phyloP scores from a whole-genome alignment of 2,797 vertebrate species.

The Amniataba percoides region DNA sequence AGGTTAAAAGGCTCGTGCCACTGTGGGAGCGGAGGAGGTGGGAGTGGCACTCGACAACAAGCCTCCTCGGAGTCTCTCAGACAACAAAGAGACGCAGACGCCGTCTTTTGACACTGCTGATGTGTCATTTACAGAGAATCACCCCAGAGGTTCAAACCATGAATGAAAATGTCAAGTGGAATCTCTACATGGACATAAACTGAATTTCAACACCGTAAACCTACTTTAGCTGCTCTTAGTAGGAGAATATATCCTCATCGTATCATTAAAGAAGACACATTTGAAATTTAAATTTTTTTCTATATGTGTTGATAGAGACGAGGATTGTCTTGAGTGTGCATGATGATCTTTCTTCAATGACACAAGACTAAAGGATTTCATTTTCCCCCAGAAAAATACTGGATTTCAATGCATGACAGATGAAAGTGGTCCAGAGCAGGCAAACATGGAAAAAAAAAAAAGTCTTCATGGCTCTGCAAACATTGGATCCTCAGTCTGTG shows the following conservation, averaged over 20 bases:
- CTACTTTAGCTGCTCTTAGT: not conserved
- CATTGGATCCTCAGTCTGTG: not conserved
- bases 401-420: not conserved
- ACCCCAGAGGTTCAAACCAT: constrained; percentile 44
- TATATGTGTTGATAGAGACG: no score
- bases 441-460: not conserved
- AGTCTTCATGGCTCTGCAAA: not conserved
- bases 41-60: constrained; percentile 55
- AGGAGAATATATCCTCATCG: not conserved
- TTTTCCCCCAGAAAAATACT: not conserved
- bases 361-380: not conserved
- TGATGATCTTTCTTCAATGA: not conserved
- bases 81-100: constrained; percentile 57
- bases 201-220: constrained; percentile 36
- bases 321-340: not conserved
- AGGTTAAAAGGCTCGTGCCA: constrained; percentile 73
- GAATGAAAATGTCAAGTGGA: constrained; percentile 51
- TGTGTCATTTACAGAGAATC: constrained; percentile 52
- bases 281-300: not conserved
- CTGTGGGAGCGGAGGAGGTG: constrained; percentile 59
- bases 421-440: not conserved
- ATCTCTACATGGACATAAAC: constrained; percentile 23
- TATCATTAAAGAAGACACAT: not conserved
- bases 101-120: constrained; percentile 52
- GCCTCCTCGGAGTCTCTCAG: constrained; percentile 50